Percentiles rank a stretch among this genome's conserved stretches.
These are phyloP conservation scores for Tragelaphus buxtoni DNA, from an alignment of 2,113 vertebrate species.

Conservation along the genomic window DNA sequence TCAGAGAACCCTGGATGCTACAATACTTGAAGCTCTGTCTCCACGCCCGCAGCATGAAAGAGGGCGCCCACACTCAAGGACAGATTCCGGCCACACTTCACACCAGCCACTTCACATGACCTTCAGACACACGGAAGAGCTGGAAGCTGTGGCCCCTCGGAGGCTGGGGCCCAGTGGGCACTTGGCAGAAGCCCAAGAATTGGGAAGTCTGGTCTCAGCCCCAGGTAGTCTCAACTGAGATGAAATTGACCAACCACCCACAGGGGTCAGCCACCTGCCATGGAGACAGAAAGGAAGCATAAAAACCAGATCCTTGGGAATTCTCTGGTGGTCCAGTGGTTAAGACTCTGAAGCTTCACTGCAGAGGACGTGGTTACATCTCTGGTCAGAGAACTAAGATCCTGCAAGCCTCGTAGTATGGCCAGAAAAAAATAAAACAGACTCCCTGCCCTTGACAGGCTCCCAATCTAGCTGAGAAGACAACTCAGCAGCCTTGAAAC, in stretches of 20 bases:
- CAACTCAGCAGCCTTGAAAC: neutral
- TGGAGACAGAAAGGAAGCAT: neutral
- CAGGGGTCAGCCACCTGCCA: accelerated
- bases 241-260: accelerated
- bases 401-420: neutral
- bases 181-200: neutral
- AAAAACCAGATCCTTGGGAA: neutral
- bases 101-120: neutral
- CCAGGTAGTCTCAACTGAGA: neutral
- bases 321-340: neutral
- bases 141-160: neutral
- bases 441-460: neutral
- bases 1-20: neutral
- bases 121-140: neutral
- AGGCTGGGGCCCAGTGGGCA: neutral
- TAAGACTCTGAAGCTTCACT: neutral
- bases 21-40: neutral
- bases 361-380: neutral
- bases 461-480: neutral
- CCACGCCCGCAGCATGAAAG: neutral
- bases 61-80: neutral
- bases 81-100: neutral
- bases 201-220: neutral
- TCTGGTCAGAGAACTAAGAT: neutral
- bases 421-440: neutral